These are phyloP conservation scores for Lacanobia wlatinum DNA, from an alignment of 2,888 invertebrate species.

Conservation along the genomic window DNA sequence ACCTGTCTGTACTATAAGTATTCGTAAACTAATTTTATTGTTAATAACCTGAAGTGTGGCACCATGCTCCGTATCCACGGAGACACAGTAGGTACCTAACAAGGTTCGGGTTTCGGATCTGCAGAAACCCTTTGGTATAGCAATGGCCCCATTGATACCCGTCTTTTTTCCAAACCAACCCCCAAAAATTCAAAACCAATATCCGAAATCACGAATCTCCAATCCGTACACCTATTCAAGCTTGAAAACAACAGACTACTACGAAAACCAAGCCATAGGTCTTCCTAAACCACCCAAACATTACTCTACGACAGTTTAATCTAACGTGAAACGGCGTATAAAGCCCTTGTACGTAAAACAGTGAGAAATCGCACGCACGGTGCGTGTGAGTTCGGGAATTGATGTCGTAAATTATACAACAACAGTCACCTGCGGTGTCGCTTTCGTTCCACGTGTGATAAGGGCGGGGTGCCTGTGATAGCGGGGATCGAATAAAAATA, in stretches of 20 bases:
- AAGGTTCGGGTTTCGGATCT: too few species aligned
- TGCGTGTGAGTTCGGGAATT: slow-evolving; percentile 72
- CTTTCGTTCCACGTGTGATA: slow-evolving; percentile 50
- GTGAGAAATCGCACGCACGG: slow-evolving; percentile 43
- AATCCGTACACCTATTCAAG: background rate
- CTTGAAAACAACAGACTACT: background rate
- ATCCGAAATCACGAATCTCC: background rate
- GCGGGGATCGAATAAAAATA: slow-evolving; percentile 14
- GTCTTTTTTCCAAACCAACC: background rate
- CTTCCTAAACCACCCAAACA: background rate
- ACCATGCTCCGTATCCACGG: too few species aligned
- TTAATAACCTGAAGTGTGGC: too few species aligned
- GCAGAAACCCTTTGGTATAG: too few species aligned
- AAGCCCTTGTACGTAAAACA: slow-evolving; percentile 35
- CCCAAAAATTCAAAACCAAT: background rate
- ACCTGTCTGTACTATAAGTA: too few species aligned
- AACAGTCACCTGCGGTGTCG: slow-evolving; percentile 67
- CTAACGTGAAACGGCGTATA: slow-evolving; percentile 16
- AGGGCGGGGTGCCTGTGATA: slow-evolving; percentile 34
- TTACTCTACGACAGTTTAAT: slow-evolving; percentile 42
- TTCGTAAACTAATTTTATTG: too few species aligned
- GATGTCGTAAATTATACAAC: slow-evolving; percentile 73
- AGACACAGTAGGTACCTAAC: too few species aligned
- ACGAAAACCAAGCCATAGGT: background rate
- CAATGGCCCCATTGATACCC: too few species aligned